A percentile compares a stretch with the other conserved stretches of the same genome.
These are phyloP conservation scores for Pseudococcus viburni DNA, from an alignment of 2,888 invertebrate species.

Conservation along the genomic window DNA sequence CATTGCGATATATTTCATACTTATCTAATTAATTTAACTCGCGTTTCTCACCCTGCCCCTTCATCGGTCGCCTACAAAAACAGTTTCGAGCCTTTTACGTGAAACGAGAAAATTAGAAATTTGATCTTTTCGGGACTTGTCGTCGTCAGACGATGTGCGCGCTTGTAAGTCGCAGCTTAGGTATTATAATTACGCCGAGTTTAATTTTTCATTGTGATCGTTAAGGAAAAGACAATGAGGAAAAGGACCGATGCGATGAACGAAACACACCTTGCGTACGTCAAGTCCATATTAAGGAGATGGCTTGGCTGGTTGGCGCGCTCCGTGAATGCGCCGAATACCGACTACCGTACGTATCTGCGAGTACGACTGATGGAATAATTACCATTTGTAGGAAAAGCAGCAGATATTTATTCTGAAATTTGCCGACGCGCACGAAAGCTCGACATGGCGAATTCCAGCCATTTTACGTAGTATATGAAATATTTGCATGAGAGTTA, in stretches of 20 bases:
- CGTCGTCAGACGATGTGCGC: background rate
- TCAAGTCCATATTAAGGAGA: slow-evolving; percentile 24
- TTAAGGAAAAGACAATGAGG: slow-evolving; percentile 9
- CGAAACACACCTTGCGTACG: background rate
- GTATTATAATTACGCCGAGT: background rate
- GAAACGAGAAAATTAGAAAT: background rate
- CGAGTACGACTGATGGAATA: slow-evolving; percentile 3
- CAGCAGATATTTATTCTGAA: slow-evolving; percentile 9
- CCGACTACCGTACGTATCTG: background rate
- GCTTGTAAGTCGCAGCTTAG: background rate
- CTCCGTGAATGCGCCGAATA: background rate
- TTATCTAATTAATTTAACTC: too few species aligned
- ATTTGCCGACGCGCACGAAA: slow-evolving; percentile 4
- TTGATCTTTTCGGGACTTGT: background rate
- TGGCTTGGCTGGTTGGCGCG: background rate
- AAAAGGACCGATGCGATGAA: background rate
- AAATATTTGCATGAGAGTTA: slow-evolving; percentile 42
- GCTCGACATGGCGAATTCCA: background rate
- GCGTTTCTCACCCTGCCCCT: too few species aligned
- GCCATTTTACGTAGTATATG: slow-evolving; percentile 3
- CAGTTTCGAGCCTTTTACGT: background rate
- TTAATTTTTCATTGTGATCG: slow-evolving; percentile 33
- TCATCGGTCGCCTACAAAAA: background rate
- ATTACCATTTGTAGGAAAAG: slow-evolving; percentile 25
- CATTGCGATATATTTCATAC: too few species aligned